Percentiles rank a stretch among this genome's conserved stretches.
Conservation (phyloP, 2,113 vertebrate genomes). For the Eolophus roseicapilla region DNA sequence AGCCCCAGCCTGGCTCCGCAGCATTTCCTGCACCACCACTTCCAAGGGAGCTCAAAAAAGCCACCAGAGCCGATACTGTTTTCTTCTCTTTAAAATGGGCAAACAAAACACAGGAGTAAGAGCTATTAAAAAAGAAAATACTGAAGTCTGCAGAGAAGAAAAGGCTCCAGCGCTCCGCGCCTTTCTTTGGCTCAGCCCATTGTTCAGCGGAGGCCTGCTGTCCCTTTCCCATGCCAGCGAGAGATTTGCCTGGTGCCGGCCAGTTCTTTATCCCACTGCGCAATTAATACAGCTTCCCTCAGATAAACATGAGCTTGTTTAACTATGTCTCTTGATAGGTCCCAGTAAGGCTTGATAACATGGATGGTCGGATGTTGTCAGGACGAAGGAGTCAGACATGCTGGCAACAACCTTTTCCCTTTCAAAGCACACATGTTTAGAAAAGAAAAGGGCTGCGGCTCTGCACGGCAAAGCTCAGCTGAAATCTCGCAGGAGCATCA, state of each 20-base stretch:
- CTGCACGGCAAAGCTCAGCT: conserved; percentile 56
- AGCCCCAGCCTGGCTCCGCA: neutral
- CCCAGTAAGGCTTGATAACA: conserved; percentile 86
- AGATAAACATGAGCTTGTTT: conserved; percentile 91
- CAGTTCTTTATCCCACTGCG: conserved; percentile 77
- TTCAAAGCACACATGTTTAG: conserved; percentile 77
- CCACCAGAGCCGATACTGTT: neutral
- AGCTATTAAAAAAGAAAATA: neutral
- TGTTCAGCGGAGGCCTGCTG: conserved; percentile 71
- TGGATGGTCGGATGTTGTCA: conserved; percentile 81
- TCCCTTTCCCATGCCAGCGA: conserved; percentile 80
- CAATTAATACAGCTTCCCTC: conserved; percentile 81
- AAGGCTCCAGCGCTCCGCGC: neutral
- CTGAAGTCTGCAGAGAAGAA: neutral
- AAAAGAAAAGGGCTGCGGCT: conserved; percentile 66
- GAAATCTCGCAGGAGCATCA: conserved; percentile 63
- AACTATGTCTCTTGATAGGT: conserved; percentile 80
- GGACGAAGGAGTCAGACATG: conserved; percentile 86
- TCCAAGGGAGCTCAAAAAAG: neutral
- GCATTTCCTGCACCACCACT: neutral
- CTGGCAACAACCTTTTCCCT: conserved; percentile 80
- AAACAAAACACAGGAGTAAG: conserved; percentile 21
- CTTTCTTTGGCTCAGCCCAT: conserved; percentile 64
- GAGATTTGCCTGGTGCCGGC: conserved; percentile 86
- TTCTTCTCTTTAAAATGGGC: neutral